Conservation (phyloP, 2,888 invertebrate genomes). For the Ryuthela nishihirai region DNA sequence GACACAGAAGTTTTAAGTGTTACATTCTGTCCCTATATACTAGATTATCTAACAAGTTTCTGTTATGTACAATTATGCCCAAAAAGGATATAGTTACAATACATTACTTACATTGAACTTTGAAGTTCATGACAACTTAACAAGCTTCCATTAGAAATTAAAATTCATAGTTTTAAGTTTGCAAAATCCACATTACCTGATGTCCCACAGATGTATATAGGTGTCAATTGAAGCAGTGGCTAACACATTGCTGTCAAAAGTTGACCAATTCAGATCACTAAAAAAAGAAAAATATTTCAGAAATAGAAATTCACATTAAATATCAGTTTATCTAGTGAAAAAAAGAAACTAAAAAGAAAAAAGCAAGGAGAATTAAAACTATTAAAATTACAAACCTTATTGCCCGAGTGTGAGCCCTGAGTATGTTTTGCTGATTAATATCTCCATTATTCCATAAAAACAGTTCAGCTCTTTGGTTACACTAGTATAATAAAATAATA, state of each 20-base stretch:
- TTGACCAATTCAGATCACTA: slow-evolving; percentile 85
- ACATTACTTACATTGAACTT: no score
- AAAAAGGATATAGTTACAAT: no score
- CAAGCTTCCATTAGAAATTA: no score
- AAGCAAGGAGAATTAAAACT: background rate
- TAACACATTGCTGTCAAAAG: slow-evolving; percentile 63
- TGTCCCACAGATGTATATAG: slow-evolving; percentile 90
- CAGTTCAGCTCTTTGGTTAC: slow-evolving; percentile 81
- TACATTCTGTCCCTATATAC: no score
- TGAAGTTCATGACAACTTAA: no score
- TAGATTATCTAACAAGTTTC: no score
- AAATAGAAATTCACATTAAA: no score
- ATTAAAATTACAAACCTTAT: slow-evolving; percentile 46
- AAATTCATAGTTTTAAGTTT: no score
- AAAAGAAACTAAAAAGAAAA: slow-evolving; percentile 1
- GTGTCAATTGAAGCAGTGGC: slow-evolving; percentile 93
- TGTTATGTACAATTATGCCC: no score
- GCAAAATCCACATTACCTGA: slow-evolving; percentile 50
- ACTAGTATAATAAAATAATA: slow-evolving; percentile 56
- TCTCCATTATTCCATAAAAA: slow-evolving; percentile 62
- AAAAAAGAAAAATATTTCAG: background rate
- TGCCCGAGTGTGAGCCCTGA: slow-evolving; percentile 50
- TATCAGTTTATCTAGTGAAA: no score
- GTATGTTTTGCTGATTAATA: slow-evolving; percentile 45
- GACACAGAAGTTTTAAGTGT: no score